Evolutionary conservation across 2,888 invertebrate species (phyloP), one percentile per base, ranked within the genome.

Genomic region (Lasioglossum leucozonium): DNA sequence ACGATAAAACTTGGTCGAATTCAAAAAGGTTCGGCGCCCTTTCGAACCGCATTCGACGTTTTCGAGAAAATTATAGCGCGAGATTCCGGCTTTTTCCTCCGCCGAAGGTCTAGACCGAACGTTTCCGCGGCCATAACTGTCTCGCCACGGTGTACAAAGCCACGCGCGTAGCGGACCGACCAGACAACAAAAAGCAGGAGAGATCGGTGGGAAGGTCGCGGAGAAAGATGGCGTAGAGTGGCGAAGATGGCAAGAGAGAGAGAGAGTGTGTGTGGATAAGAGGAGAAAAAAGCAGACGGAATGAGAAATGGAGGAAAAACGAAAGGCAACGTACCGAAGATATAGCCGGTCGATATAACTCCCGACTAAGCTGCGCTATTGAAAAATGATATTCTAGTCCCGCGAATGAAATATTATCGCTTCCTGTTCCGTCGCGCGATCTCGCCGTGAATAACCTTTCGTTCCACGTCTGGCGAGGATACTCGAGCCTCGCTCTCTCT

Each of bases 371-470:
- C 91, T 90, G 87, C 89, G 91, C 91, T 91, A 93, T 92, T 94
- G 94, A 93, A 94, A 93, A 94, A 93, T 94, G 93, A 94, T 93
- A 93, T 88, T 86, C 89, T 88, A 83, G 91, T 89, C 87, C 90
- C 92, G 92, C 90, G 91, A 93, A 92, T 94, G 93, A 94, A 94
- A 93, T 94, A 94, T 94, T 92, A 92, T 92, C 91, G 91, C 90
- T 92, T 89, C 83, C 87, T 83, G 88, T 90, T 82, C 81, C 77
- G 77, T 88, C 78, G 76, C 78, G 65, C 87, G 76, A 81, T 84
- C 85, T 79, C 75, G 42, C 80, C 72, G 80, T 85, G 75, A 85
- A 85, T 83, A 81, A 82, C 79, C 74, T 81, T 71, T 51, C 85
- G 69, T 42, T 67, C 34, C 77, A 75, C 72, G 75, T 79, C 73